phyloP scores from a whole-genome alignment of 2,888 invertebrate species.

The Catocala sponsa region DNA sequence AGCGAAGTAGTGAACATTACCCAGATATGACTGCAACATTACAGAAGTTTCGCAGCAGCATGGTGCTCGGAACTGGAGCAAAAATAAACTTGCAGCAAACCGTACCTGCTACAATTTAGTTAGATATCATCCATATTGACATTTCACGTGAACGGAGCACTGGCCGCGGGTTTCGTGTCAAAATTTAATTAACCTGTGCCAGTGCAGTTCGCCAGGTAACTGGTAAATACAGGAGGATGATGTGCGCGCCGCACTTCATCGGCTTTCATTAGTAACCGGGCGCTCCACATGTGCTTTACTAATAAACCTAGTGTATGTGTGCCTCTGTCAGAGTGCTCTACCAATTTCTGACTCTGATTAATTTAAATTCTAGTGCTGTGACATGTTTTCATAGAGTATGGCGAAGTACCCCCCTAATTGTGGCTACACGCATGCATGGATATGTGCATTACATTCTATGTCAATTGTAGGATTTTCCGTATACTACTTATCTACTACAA shows the following conservation, averaged over 20 bases:
- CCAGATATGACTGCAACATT: constrained; percentile 34
- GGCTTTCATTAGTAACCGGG: constrained; percentile 64
- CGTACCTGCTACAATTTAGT: constrained; percentile 28
- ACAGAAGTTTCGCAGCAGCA: constrained; percentile 13
- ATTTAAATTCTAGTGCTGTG: constrained; percentile 18
- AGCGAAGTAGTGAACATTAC: constrained; percentile 29
- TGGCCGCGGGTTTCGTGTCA: constrained; percentile 58
- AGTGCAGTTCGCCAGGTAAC: constrained; percentile 34
- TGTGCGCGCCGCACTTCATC: constrained; percentile 51
- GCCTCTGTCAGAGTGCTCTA: constrained; percentile 12
- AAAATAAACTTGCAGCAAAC: constrained; percentile 19
- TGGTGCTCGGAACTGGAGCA: constrained; percentile 7
- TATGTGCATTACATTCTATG: not conserved
- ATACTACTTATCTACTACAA: too few species aligned
- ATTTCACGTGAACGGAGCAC: constrained; percentile 19
- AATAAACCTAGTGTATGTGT: constrained; percentile 35
- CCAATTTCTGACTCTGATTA: constrained; percentile 20
- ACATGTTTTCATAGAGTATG: constrained; percentile 2
- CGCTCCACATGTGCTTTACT: constrained; percentile 40
- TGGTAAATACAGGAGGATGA: constrained; percentile 53
- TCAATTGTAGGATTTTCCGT: too few species aligned
- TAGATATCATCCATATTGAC: constrained; percentile 35
- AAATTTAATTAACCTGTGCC: constrained; percentile 72
- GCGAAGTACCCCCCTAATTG: not conserved
- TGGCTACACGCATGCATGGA: not conserved